phyloP scores from a whole-genome alignment of 1,140 invertebrate genomes.

The Copidosoma floridanum region DNA sequence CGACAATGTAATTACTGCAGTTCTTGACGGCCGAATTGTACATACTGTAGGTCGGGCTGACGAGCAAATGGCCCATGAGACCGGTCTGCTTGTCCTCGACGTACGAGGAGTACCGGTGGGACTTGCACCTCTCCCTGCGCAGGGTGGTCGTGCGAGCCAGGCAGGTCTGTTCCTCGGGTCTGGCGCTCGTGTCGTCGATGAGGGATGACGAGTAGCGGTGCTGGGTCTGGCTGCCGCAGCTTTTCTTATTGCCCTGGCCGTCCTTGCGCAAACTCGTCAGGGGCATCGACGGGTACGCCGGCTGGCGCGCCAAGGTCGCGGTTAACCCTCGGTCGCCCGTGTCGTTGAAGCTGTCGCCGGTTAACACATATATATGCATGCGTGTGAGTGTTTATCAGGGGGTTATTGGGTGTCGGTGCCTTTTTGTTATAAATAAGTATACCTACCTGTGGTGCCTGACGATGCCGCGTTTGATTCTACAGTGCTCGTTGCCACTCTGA shows the following conservation, averaged over 20 bases:
- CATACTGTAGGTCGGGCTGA: slow-evolving; percentile 52
- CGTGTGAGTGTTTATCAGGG: too few species aligned
- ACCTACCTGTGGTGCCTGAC: slow-evolving; percentile 56
- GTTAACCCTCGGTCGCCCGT: slow-evolving; percentile 52
- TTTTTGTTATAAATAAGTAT: too few species aligned
- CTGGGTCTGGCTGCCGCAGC: not conserved
- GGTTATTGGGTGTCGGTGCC: too few species aligned
- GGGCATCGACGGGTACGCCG: slow-evolving; percentile 54
- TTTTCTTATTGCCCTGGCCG: slow-evolving; percentile 45
- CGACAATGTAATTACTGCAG: slow-evolving; percentile 48
- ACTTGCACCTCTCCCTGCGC: slow-evolving; percentile 5
- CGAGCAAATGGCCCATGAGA: slow-evolving; percentile 32
- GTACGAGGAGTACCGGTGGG: slow-evolving; percentile 37
- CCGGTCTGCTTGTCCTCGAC: slow-evolving; percentile 43
- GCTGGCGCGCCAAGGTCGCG: slow-evolving; percentile 51
- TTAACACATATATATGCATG: too few species aligned
- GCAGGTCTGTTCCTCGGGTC: not conserved
- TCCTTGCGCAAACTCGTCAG: slow-evolving; percentile 40
- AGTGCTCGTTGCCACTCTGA: slow-evolving; percentile 49
- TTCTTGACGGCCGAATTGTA: slow-evolving; percentile 47
- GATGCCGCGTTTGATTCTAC: slow-evolving; percentile 54
- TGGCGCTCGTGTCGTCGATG: not conserved
- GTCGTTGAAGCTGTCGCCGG: slow-evolving; percentile 54
- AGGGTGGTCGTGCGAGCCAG: not conserved
- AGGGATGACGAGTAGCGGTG: slow-evolving; percentile 11